Evolutionary conservation across 2,888 invertebrate genomes (phyloP).

Genomic region (Rhimphoctona megacephalus): DNA sequence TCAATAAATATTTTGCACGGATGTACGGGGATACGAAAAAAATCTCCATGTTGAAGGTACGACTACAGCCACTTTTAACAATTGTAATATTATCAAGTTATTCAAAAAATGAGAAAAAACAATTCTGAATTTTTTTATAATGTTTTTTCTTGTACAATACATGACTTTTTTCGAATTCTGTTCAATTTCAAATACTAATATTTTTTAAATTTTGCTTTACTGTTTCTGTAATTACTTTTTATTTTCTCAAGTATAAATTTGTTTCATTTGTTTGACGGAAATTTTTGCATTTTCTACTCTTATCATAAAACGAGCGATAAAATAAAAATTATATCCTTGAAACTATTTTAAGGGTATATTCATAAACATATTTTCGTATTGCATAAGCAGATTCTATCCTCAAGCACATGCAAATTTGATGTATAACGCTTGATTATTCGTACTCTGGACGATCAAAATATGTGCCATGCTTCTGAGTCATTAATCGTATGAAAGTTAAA

Average conservation of each 20-base stretch:
- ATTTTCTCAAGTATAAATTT: not conserved
- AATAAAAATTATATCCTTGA: not conserved
- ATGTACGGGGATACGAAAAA: too few species aligned
- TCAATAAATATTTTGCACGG: too few species aligned
- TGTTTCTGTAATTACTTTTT: not conserved
- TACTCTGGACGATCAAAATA: conserved; percentile 14
- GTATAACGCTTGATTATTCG: conserved; percentile 8
- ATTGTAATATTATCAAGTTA: too few species aligned
- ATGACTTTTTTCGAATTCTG: not conserved
- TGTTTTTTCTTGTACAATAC: not conserved
- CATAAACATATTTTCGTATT: not conserved
- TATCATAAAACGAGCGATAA: not conserved
- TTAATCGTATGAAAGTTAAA: conserved; percentile 34
- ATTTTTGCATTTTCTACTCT: not conserved
- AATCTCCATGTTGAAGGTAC: too few species aligned
- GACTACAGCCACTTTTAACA: too few species aligned
- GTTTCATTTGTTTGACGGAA: not conserved
- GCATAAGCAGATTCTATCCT: not conserved
- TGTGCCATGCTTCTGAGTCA: conserved; percentile 28
- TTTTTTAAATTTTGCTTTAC: not conserved
- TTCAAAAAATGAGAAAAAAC: too few species aligned
- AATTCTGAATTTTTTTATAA: not conserved
- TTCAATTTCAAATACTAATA: not conserved
- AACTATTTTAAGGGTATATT: not conserved
- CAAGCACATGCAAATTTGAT: not conserved